These are phyloP conservation scores for Scomber colias DNA, from an alignment of 2,113 vertebrate species.

Conservation along the genomic window DNA sequence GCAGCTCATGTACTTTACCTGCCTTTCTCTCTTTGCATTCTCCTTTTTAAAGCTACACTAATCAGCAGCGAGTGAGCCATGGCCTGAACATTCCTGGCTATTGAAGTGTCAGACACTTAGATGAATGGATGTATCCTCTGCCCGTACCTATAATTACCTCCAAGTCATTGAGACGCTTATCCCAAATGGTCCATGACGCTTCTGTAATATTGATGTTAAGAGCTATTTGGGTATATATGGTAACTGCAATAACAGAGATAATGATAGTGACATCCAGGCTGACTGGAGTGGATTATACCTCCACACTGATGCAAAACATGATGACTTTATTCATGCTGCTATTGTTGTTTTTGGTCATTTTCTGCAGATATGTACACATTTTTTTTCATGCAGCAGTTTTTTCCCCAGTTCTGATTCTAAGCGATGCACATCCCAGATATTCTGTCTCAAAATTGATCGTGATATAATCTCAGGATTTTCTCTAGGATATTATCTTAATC, in stretches of 20 bases:
- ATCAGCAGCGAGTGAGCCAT: slow-evolving; percentile 28
- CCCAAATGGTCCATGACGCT: slow-evolving; percentile 56
- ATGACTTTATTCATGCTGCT: background rate
- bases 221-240: slow-evolving; percentile 37
- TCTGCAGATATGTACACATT: background rate
- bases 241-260: slow-evolving; percentile 49
- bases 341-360: background rate
- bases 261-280: slow-evolving; percentile 33
- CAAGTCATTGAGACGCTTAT: slow-evolving; percentile 58
- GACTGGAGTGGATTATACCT: background rate
- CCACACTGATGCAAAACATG: background rate
- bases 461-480: background rate
- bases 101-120: slow-evolving; percentile 42
- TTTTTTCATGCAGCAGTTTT: background rate
- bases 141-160: slow-evolving; percentile 65
- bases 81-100: slow-evolving; percentile 30
- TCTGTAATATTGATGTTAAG: slow-evolving; percentile 57
- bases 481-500: background rate
- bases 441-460: background rate
- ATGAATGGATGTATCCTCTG: slow-evolving; percentile 49
- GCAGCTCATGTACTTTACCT: slow-evolving; percentile 10
- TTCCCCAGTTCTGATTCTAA: background rate
- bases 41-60: slow-evolving; percentile 16
- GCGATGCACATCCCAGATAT: slow-evolving; percentile 8
- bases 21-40: slow-evolving; percentile 1